A percentile compares a stretch with the other conserved stretches of the same genome.
Conservation (phyloP, 2,888 invertebrate genomes). For the Eupithecia abbreviata region DNA sequence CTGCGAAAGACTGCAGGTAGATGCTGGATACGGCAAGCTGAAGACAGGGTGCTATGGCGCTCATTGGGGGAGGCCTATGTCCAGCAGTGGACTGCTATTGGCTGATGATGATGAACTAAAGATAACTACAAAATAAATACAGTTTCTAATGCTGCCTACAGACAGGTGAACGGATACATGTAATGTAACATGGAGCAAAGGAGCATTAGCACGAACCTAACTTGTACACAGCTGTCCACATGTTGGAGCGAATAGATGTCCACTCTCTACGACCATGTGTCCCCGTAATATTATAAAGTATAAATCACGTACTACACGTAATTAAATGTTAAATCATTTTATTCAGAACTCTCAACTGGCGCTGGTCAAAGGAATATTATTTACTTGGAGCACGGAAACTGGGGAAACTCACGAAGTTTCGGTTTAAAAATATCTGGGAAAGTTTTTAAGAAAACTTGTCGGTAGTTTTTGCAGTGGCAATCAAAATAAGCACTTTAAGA, state of each 20-base stretch:
- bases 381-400: constrained; percentile 10
- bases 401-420: background rate
- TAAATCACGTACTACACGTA: constrained; percentile 61
- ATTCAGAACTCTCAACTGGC: constrained; percentile 55
- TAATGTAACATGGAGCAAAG: too few relatives aligned
- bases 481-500: constrained; percentile 1
- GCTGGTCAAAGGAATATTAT: constrained; percentile 15
- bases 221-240: too few relatives aligned
- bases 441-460: constrained; percentile 1
- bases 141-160: background rate
- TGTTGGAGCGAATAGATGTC: background rate
- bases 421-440: background rate
- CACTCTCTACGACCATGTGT: constrained; percentile 41
- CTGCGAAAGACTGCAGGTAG: too few relatives aligned
- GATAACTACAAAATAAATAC: background rate
- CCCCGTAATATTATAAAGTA: constrained; percentile 57
- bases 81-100: too few relatives aligned
- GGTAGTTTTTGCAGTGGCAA: constrained; percentile 7
- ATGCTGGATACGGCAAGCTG: too few relatives aligned
- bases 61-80: too few relatives aligned
- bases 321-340: constrained; percentile 71
- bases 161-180: too few relatives aligned
- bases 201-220: too few relatives aligned
- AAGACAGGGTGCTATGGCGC: too few relatives aligned
- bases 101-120: too few relatives aligned